Evolutionary conservation across 2,113 vertebrate species (phyloP).

Genomic region (Podarcis raffonei): DNA sequence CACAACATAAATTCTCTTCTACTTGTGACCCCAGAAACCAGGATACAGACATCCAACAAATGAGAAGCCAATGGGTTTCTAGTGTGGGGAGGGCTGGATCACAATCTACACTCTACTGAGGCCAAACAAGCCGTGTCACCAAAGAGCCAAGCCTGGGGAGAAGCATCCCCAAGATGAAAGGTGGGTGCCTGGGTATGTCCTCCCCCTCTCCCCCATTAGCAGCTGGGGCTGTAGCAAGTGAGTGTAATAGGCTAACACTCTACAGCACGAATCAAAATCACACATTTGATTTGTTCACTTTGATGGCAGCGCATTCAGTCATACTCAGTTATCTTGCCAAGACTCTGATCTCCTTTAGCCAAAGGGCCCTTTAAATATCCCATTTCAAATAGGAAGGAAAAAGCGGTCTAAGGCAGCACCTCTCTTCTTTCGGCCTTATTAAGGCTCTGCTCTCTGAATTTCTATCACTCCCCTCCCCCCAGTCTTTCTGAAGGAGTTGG

Average conservation of each 20-base stretch:
- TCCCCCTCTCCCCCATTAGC: constrained; percentile 25
- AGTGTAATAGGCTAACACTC: neutral
- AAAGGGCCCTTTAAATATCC: constrained; percentile 48
- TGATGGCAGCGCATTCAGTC: neutral
- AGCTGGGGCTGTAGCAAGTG: neutral
- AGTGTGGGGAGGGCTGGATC: neutral
- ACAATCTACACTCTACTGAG: neutral
- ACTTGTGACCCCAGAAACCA: constrained; percentile 33
- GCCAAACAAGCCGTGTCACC: constrained; percentile 17
- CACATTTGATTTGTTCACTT: constrained; percentile 3
- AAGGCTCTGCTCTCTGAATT: neutral
- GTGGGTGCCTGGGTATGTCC: neutral
- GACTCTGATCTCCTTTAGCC: constrained; percentile 42
- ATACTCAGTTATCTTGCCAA: neutral
- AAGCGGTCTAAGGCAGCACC: constrained; percentile 31
- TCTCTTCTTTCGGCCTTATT: constrained; percentile 12
- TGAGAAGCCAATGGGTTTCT: constrained; percentile 46
- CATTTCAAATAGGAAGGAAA: constrained; percentile 37
- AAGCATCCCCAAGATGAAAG: neutral
- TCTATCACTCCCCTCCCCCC: neutral
- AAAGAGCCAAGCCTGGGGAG: neutral
- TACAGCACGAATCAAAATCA: constrained; percentile 16
- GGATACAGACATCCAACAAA: constrained; percentile 54
- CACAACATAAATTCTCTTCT: constrained; percentile 56
- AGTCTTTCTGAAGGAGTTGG: constrained; percentile 62